Percentiles rank a stretch among this genome's conserved stretches.
Evolutionary conservation across 2,888 invertebrate genomes (phyloP).

Genomic region (Hydropsyche betteni): DNA sequence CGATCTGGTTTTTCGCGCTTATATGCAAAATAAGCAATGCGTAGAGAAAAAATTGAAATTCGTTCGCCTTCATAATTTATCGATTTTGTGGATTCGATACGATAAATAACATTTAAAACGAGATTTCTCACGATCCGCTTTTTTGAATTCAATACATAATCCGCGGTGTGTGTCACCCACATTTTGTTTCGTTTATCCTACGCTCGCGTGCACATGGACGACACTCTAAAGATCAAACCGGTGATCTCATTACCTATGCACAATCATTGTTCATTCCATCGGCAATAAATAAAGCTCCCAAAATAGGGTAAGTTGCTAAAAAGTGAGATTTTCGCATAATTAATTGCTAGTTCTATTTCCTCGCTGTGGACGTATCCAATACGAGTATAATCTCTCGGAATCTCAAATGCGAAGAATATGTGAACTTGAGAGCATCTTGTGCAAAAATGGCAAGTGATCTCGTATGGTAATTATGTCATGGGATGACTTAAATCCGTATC

Average conservation of each 20-base stretch:
- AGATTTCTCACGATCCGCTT: conserved; percentile 23
- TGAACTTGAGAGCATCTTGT: conserved; percentile 20
- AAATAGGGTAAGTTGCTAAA: too few relatives aligned
- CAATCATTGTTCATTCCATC: too few relatives aligned
- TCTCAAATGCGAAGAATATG: background rate
- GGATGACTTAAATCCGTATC: conserved; percentile 15
- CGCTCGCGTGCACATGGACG: conserved; percentile 10
- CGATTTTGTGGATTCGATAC: conserved; percentile 17
- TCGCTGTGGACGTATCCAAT: too few relatives aligned
- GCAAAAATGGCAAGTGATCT: conserved; percentile 12
- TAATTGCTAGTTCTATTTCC: too few relatives aligned
- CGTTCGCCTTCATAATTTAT: conserved; percentile 3
- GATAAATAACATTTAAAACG: conserved; percentile 15
- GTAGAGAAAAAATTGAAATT: background rate
- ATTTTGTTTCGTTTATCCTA: conserved; percentile 25
- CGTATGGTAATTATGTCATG: conserved; percentile 29
- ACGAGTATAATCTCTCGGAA: too few relatives aligned
- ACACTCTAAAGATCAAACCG: conserved; percentile 5
- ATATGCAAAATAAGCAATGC: conserved; percentile 1
- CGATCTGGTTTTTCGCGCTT: conserved; percentile 18
- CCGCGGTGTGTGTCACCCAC: conserved; percentile 7
- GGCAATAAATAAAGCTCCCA: too few relatives aligned
- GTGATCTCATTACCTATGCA: conserved; percentile 28
- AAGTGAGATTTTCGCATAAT: too few relatives aligned
- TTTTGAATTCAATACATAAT: background rate